A percentile compares a stretch with the other conserved stretches of the same genome.
Conservation (phyloP, 2,797 vertebrate species). For the Urosaurus nigricauda region DNA sequence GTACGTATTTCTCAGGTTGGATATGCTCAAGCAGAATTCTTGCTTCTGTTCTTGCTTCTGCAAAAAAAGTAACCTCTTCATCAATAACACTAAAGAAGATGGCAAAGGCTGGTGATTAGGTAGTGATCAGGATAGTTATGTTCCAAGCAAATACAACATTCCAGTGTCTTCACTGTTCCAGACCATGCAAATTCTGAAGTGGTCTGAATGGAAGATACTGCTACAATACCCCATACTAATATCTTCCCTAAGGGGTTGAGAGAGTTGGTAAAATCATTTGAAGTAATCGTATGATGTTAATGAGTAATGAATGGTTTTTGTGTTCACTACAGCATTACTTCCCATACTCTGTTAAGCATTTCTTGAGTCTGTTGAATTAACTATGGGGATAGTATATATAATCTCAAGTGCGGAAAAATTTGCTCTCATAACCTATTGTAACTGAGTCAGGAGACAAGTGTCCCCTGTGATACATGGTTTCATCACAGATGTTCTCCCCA, state of each 20-base stretch:
- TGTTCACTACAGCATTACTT: background rate
- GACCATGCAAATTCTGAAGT: background rate
- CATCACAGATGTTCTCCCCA: background rate
- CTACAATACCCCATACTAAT: background rate
- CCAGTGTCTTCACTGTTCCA: background rate
- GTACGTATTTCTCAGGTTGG: background rate
- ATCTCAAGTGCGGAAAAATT: conserved; percentile 30
- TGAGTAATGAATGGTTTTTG: conserved; percentile 9
- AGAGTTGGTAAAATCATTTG: background rate
- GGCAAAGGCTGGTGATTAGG: background rate
- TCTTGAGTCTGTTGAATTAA: background rate
- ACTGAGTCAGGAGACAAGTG: conserved; percentile 1
- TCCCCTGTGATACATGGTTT: conserved; percentile 9
- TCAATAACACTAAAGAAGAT: background rate
- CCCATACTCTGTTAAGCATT: background rate
- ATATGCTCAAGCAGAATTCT: background rate
- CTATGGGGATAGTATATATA: background rate
- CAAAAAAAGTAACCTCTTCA: background rate
- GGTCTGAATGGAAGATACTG: background rate
- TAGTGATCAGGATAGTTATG: background rate
- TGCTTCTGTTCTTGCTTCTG: background rate
- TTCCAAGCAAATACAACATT: background rate
- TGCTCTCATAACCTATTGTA: background rate
- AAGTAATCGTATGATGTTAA: background rate
- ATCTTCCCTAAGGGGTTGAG: background rate